Conservation (phyloP, 2,113 vertebrate species). For the Engystomops pustulosus region DNA sequence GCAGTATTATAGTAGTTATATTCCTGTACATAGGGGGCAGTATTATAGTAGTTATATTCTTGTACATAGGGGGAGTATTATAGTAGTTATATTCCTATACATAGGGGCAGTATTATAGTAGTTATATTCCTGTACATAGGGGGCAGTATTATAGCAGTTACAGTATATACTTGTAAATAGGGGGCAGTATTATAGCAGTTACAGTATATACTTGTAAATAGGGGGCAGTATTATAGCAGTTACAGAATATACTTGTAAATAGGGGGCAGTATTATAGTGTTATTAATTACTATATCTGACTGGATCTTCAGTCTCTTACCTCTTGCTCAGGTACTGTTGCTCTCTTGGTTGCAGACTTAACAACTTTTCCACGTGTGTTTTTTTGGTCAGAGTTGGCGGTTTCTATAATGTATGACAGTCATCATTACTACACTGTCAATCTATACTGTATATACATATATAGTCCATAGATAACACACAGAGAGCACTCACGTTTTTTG, state of each 20-base stretch:
- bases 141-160: background rate
- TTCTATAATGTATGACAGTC: constrained; percentile 41
- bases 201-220: background rate
- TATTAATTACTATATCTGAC: background rate
- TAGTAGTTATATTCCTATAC: constrained; percentile 2
- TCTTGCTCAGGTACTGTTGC: constrained; percentile 63
- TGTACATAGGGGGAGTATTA: background rate
- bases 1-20: constrained; percentile 12
- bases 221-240: constrained; percentile 2
- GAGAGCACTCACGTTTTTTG: constrained; percentile 56
- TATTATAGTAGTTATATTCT: constrained; percentile 1
- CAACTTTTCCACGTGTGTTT: constrained; percentile 38
- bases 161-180: background rate
- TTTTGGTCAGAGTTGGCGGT: constrained; percentile 63
- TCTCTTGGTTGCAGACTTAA: constrained; percentile 61
- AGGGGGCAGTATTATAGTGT: constrained; percentile 7
- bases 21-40: too few relatives aligned
- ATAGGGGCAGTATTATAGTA: constrained; percentile 1
- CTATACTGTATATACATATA: too few relatives aligned
- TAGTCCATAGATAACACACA: too few relatives aligned
- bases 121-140: constrained; percentile 4
- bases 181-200: background rate
- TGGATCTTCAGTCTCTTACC: constrained; percentile 55
- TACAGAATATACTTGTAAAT: background rate
- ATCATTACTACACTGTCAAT: background rate